phyloP scores from a whole-genome alignment of 1,140 invertebrate genomes.

The Lasaia peninsularis region DNA sequence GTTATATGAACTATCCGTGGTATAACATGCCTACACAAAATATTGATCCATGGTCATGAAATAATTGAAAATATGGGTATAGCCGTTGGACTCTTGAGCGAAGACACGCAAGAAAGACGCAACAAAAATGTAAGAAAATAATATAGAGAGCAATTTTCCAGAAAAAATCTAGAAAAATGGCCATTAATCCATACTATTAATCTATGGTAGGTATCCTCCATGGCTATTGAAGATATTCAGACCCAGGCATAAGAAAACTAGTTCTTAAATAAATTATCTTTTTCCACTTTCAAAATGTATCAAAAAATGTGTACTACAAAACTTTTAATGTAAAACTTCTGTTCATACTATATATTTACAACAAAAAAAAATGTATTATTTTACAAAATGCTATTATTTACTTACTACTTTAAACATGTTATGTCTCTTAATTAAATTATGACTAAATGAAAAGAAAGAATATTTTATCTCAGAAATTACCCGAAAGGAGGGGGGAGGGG shows the following conservation, averaged over 20 bases:
- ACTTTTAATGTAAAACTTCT: not conserved
- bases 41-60: not conserved
- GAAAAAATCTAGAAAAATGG: not conserved
- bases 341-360: not conserved
- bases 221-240: constrained; percentile 1
- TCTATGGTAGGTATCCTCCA: not conserved
- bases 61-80: not conserved
- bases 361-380: not conserved
- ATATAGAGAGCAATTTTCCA: not conserved
- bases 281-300: not conserved
- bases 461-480: not conserved
- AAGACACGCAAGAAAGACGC: not conserved
- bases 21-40: constrained; percentile 2
- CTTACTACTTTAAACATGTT: not conserved
- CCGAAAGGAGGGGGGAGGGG: no score
- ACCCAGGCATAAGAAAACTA: not conserved
- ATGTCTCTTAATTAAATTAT: not conserved
- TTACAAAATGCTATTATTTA: not conserved
- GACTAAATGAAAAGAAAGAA: not conserved
- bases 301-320: not conserved
- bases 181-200: no score
- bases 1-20: not conserved
- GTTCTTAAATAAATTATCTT: not conserved
- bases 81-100: not conserved
- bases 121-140: not conserved